These are phyloP conservation scores for Shargacucullia verbasci DNA, from an alignment of 2,888 invertebrate species.

Conservation along the genomic window DNA sequence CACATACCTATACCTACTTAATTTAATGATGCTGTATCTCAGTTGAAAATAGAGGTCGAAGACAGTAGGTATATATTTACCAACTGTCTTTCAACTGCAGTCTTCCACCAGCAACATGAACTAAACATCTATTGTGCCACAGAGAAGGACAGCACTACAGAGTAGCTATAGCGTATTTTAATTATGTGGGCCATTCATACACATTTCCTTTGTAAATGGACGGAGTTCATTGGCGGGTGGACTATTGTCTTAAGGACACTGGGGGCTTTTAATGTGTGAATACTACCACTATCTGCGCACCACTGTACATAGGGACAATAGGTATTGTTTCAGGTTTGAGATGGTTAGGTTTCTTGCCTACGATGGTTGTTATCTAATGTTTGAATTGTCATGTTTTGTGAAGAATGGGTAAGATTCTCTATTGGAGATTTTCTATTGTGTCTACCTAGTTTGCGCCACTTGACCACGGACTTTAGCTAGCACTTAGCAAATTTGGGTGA, in stretches of 20 bases:
- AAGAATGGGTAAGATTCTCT: too few species aligned
- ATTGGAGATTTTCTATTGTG: too few species aligned
- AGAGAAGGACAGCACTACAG: slow-evolving; percentile 35
- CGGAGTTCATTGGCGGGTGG: slow-evolving; percentile 60
- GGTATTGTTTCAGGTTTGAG: slow-evolving; percentile 47
- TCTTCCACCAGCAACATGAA: slow-evolving; percentile 19
- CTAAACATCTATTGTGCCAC: slow-evolving; percentile 5
- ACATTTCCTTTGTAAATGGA: slow-evolving; percentile 60
- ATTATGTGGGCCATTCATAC: slow-evolving; percentile 68
- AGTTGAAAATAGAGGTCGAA: too few species aligned
- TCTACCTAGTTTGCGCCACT: too few species aligned
- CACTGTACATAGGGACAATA: slow-evolving; percentile 58
- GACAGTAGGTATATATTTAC: too few species aligned
- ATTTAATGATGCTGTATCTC: too few species aligned
- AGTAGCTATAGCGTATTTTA: slow-evolving; percentile 58
- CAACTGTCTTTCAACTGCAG: too few species aligned
- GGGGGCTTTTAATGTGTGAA: slow-evolving; percentile 65
- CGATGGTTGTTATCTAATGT: slow-evolving; percentile 4
- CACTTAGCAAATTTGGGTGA: too few species aligned
- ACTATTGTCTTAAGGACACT: slow-evolving; percentile 66
- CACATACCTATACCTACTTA: too few species aligned
- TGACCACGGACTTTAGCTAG: too few species aligned
- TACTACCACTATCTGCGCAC: slow-evolving; percentile 56
- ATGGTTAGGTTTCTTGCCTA: slow-evolving; percentile 33
- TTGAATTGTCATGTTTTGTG: too few species aligned